Evolutionary conservation across 1,140 invertebrate species (phyloP).

Genomic region (Ericerus pela): DNA sequence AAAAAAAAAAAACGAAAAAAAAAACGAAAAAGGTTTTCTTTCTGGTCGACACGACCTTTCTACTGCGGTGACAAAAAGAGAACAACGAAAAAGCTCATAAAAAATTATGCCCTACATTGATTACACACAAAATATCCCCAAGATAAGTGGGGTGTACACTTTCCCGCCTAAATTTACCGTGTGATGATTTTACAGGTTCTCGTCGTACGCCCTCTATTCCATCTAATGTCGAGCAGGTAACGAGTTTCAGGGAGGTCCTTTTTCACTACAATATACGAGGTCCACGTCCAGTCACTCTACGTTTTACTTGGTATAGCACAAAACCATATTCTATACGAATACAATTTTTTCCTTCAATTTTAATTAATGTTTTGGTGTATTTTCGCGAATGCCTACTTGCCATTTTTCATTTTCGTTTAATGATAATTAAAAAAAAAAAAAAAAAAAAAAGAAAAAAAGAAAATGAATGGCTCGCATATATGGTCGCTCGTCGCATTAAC

Average conservation of each 20-base stretch:
- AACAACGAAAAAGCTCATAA: too few species aligned
- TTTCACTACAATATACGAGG: conserved; percentile 5
- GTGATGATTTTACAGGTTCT: conserved; percentile 10
- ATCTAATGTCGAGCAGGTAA: conserved; percentile 7
- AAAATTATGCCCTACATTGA: not conserved
- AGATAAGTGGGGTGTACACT: conserved; percentile 7
- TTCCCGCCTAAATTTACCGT: conserved; percentile 8
- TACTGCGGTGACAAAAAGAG: not conserved
- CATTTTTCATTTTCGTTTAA: too few species aligned
- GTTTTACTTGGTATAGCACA: conserved; percentile 8
- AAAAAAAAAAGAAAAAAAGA: too few species aligned
- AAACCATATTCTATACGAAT: too few species aligned
- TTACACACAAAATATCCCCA: not conserved
- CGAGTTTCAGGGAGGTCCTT: conserved; percentile 9
- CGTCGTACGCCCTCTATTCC: conserved; percentile 9
- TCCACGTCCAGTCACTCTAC: conserved; percentile 4
- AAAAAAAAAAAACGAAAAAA: not conserved
- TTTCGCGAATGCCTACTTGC: too few species aligned
- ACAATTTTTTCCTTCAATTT: too few species aligned
- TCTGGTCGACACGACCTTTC: not conserved
- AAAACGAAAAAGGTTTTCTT: not conserved
- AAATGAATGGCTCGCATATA: too few species aligned
- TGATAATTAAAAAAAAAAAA: too few species aligned
- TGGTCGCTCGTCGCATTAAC: too few species aligned
- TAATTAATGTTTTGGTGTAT: too few species aligned